Base-by-base conservation (phyloP, 2,113 vertebrate species). In the Polypterus senegalus region DNA sequence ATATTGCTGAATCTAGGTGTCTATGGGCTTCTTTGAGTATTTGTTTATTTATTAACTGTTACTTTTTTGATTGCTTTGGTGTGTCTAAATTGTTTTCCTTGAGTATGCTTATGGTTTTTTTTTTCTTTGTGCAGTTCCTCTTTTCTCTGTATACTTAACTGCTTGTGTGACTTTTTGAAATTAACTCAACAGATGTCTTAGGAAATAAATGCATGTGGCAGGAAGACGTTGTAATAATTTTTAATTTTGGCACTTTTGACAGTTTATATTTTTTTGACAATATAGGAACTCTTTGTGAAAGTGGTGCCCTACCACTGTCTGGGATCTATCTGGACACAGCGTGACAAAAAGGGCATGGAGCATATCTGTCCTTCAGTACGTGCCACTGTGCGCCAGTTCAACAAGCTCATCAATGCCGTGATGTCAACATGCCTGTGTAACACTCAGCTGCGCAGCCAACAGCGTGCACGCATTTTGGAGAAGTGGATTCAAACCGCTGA, bases 401-500 rank as follows among this genome's bases (percentile, higher is more conserved):
- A 95, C 81, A 85, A 79, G 49, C 73, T 95, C 78, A 84, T 91
- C 9, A 90, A 90, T 1, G 86, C 90, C 0, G 91, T 94, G 11
- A 74, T 88, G 4, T 83, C 87, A 3, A 92, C 92, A 27, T 91
- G 91, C 56, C 84, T 95, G 49, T 80, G 79, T 66, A 74, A 84
- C 4, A 85, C 83, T 0, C 72, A 70, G 4, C 86, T 93, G 43
- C 85, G 83, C 59, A 84, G 83, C 48, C 81, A 90, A 3, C 92
- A 94, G 76, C 82, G 92, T 64, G 90, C 89, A 0, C 80, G 90
- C 0, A 81, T 95, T 9, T 74, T 95, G 73, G 91, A 92, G 80
- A 93, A 94, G 62, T 95, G 92, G 92, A 91, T 95, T 79, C 84
- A 81, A 0, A 89, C 93, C 65, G 91, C 92, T 0, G 89, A 94